A percentile compares a stretch with the other conserved stretches of the same genome.
Conservation (phyloP, 1,140 invertebrate genomes). For the Coptotermes formosanus region DNA sequence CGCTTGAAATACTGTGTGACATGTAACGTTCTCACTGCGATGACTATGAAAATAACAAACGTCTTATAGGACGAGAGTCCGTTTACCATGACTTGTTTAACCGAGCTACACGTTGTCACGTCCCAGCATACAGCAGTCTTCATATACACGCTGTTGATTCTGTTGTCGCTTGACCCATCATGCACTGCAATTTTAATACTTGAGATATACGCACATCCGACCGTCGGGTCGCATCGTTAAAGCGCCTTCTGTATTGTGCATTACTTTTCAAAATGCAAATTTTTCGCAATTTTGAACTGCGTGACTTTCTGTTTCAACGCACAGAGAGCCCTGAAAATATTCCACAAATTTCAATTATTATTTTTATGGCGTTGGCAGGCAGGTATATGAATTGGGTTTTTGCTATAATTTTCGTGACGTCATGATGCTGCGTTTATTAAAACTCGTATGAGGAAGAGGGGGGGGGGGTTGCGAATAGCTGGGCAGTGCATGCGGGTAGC, state of each 20-base stretch:
- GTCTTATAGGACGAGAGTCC: too few relatives aligned
- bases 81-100: too few relatives aligned
- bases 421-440: not conserved
- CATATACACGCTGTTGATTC: too few relatives aligned
- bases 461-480: not conserved
- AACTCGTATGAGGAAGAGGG: not conserved
- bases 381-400: not conserved
- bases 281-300: not conserved
- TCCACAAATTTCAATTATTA: slow-evolving; percentile 10
- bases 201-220: too few relatives aligned
- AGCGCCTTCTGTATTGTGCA: not conserved
- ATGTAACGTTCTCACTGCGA: too few relatives aligned
- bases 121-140: too few relatives aligned
- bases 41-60: too few relatives aligned
- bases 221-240: not conserved
- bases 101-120: too few relatives aligned
- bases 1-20: too few relatives aligned
- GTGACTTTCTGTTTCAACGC: not conserved
- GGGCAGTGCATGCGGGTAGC: not conserved
- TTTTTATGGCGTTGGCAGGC: slow-evolving; percentile 5
- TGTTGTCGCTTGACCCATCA: too few relatives aligned
- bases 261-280: not conserved
- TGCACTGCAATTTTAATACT: too few relatives aligned
- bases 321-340: not conserved
- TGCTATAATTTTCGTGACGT: slow-evolving; percentile 7